Conservation (phyloP, 2,797 vertebrate genomes). For the Emys orbicularis region DNA sequence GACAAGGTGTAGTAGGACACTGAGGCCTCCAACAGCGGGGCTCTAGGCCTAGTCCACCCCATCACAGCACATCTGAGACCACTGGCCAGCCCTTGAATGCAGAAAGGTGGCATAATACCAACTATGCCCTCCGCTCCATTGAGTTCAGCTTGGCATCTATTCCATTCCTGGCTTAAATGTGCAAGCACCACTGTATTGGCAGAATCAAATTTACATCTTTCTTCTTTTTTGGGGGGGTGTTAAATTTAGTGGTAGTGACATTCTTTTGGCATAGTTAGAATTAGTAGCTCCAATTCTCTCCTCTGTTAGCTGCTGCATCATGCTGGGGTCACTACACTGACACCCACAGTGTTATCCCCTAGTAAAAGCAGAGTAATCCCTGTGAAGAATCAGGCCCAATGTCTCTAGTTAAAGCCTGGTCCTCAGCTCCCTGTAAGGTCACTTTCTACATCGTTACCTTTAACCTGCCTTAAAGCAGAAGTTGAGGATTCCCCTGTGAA, state of each 20-base stretch:
- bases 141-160: neutral
- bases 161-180: neutral
- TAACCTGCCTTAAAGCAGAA: no score
- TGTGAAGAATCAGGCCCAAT: neutral
- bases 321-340: no score
- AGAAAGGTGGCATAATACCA: neutral
- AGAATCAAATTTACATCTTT: neutral
- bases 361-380: neutral
- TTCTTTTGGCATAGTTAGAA: neutral
- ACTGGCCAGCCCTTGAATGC: neutral
- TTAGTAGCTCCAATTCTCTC: neutral
- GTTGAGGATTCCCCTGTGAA: no score
- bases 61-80: neutral
- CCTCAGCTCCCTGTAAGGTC: neutral
- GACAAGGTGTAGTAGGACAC: no score
- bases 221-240: neutral
- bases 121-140: neutral
- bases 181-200: neutral
- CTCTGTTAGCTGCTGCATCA: neutral
- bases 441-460: neutral
- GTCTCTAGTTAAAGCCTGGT: neutral
- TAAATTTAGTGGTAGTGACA: neutral
- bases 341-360: neutral
- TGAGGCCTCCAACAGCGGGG: no score
- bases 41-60: no score